These are phyloP conservation scores for Amitus sp. DNA, from an alignment of 2,888 invertebrate species.

Conservation along the genomic window DNA sequence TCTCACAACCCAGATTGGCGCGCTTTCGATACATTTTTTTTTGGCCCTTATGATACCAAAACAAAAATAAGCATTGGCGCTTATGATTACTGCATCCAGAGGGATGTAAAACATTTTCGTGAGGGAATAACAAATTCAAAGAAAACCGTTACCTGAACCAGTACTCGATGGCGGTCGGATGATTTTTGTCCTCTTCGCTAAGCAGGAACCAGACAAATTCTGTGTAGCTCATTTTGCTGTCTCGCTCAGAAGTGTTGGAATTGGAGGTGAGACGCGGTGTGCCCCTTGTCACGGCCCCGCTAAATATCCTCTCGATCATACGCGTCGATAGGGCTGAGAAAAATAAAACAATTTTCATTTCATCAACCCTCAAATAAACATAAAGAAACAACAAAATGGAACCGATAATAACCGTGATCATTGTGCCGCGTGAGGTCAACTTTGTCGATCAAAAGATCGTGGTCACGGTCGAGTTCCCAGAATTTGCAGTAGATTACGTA, in stretches of 20 bases:
- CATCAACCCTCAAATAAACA: too few relatives aligned
- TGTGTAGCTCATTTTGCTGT: constrained; percentile 93
- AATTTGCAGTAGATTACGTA: constrained; percentile 99
- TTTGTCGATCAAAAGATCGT: constrained; percentile 95
- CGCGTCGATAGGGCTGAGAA: constrained; percentile 90
- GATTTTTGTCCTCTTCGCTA: constrained; percentile 98
- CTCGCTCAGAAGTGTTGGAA: constrained; percentile 60
- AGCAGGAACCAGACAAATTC: constrained; percentile 99
- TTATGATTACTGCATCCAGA: too few relatives aligned
- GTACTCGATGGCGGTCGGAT: constrained; percentile 94
- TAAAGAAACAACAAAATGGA: too few relatives aligned
- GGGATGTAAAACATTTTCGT: too few relatives aligned
- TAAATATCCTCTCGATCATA: constrained; percentile 97
- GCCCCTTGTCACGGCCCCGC: constrained; percentile 95
- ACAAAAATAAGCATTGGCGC: too few relatives aligned
- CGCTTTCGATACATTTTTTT: too few relatives aligned
- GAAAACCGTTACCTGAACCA: constrained; percentile 88
- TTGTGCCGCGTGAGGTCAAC: constrained; percentile 94
- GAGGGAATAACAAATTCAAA: too few relatives aligned
- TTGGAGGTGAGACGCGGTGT: too few relatives aligned
- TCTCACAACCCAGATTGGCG: too few relatives aligned
- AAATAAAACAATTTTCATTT: too few relatives aligned
- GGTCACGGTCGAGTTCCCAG: constrained; percentile 99
- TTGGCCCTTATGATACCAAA: too few relatives aligned
- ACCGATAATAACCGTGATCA: constrained; percentile 88